These are phyloP conservation scores for Teleopsis dalmanni DNA, from an alignment of 1,140 invertebrate genomes.

Conservation along the genomic window DNA sequence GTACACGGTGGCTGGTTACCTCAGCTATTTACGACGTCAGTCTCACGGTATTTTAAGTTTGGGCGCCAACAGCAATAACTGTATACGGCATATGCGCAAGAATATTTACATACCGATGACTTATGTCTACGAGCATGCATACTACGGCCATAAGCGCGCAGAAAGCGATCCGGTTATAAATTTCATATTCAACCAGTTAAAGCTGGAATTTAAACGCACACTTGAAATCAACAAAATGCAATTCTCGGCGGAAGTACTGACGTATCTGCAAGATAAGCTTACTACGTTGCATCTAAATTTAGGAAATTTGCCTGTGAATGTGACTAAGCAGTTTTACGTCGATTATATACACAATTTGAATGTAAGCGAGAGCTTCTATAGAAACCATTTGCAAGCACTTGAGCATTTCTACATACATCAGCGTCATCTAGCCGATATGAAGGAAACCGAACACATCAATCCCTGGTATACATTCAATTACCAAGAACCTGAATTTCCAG, in stretches of 20 bases:
- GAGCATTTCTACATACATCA: neutral
- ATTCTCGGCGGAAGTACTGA: neutral
- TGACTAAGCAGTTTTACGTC: neutral
- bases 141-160: neutral
- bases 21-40: neutral
- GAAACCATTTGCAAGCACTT: slow-evolving; percentile 2
- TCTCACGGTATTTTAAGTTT: neutral
- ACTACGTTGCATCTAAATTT: neutral
- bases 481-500: slow-evolving; percentile 24
- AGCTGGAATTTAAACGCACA: neutral
- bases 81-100: slow-evolving; percentile 3
- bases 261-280: neutral
- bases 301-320: slow-evolving; percentile 1
- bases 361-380: slow-evolving; percentile 4
- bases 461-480: slow-evolving; percentile 29
- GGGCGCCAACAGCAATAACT: neutral
- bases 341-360: neutral
- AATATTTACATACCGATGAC: neutral
- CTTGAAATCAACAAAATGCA: neutral
- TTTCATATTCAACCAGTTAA: neutral
- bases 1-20: slow-evolving; percentile 1
- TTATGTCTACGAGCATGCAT: neutral
- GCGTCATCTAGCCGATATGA: neutral
- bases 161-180: neutral
- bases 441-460: neutral